These are phyloP conservation scores for Paramisgurnus dabryanus DNA, from an alignment of 2,113 vertebrate species.

Conservation along the genomic window DNA sequence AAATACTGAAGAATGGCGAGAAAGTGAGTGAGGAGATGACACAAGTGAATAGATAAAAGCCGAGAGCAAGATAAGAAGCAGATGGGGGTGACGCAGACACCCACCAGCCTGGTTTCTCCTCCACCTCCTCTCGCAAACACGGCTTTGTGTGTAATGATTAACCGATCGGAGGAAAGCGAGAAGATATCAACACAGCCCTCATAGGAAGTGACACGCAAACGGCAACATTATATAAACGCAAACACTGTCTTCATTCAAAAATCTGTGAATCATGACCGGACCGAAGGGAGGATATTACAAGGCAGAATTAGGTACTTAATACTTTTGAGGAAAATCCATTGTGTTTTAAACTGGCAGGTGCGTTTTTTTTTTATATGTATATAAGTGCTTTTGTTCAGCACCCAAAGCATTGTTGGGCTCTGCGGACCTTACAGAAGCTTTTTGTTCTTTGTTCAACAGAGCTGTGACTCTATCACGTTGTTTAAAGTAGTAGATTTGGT, in stretches of 20 bases:
- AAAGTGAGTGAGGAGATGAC: constrained; percentile 1
- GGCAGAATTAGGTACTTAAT: constrained; percentile 22
- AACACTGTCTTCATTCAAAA: constrained; percentile 1
- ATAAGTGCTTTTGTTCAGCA: constrained; percentile 1
- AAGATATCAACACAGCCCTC: background rate
- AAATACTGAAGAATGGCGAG: constrained; percentile 24
- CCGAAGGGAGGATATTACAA: constrained; percentile 30
- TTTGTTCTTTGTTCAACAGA: background rate
- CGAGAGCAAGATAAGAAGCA: constrained; percentile 51
- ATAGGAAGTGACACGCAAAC: constrained; percentile 26
- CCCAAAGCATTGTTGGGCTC: background rate
- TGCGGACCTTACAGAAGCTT: background rate
- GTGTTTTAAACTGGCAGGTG: background rate
- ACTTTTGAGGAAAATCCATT: background rate
- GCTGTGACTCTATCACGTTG: no score
- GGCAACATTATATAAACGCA: constrained; percentile 32
- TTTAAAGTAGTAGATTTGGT: background rate
- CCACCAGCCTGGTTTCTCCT: constrained; percentile 53
- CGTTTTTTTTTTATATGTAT: background rate
- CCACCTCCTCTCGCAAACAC: constrained; percentile 60
- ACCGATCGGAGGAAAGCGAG: constrained; percentile 2
- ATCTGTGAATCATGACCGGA: constrained; percentile 12
- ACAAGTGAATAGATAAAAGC: background rate
- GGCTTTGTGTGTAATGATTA: constrained; percentile 58
- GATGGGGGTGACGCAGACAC: constrained; percentile 62